These are phyloP conservation scores for Monomorium pharaonis DNA, from an alignment of 1,140 invertebrate species.

Conservation along the genomic window DNA sequence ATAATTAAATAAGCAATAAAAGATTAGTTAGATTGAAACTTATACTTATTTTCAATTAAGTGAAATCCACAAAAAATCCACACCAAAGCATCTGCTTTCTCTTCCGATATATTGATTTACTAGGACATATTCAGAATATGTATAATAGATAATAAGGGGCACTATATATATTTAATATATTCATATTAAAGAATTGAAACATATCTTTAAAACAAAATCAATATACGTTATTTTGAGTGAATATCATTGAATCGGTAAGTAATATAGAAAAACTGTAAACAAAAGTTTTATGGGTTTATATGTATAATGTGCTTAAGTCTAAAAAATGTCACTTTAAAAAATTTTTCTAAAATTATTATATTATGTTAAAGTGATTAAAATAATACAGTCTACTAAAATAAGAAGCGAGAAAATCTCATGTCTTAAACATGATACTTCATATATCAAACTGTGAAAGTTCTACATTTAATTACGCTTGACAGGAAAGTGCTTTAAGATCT, in stretches of 20 bases:
- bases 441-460: not conserved
- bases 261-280: not conserved
- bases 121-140: too few species aligned
- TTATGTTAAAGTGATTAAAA: not conserved
- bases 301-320: not conserved
- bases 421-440: not conserved
- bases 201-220: not conserved
- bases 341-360: not conserved
- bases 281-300: not conserved
- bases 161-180: not conserved
- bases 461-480: not conserved
- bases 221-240: not conserved
- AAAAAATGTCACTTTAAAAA: not conserved
- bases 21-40: not conserved
- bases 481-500: conserved; percentile 7
- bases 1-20: conserved; percentile 10
- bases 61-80: not conserved
- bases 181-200: not conserved
- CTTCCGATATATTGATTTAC: not conserved
- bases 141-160: not conserved
- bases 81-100: not conserved
- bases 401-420: not conserved
- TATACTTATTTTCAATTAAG: not conserved
- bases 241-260: not conserved
- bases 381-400: not conserved